Base-by-base conservation (phyloP, 1,140 invertebrate genomes). In the Apis laboriosa region DNA sequence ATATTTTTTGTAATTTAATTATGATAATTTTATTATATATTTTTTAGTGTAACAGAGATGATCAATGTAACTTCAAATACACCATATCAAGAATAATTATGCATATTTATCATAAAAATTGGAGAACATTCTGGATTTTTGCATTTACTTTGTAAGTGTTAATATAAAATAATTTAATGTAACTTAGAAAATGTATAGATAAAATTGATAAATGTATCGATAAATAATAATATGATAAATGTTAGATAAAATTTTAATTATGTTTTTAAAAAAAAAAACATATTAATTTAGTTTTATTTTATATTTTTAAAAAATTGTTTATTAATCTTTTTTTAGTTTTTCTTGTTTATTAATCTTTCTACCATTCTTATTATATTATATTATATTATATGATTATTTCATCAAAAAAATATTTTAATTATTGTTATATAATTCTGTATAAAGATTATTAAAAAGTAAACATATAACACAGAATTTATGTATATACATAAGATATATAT, bases 21-120 rank as follows among this genome's bases (percentile, higher is more conserved):
- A 11, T 85, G n/a, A 84, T 79, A 73, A 85, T 89, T 92, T 92
- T 91, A 0, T 75, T 66, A 24, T 77, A 49, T 83, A n/a, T 90
- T 88, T 96, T 95, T 82, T 95, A 97, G 97, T 91, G 97, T 96
- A 79, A 96, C 96, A 85, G 97, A 97, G 93, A 97, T 97, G 96
- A 97, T 97, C 84, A 97, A 97, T 92, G 97, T 97, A 21, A 97
- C 96, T 91, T 96, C 96, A 55, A 95, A 96, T 77, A 97, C 97
- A 53, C 95, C 96, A 21, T 97, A 97, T 91, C 94, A 95, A 74
- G 68, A 68, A 75, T 73, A 72, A 84, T 84, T 84, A 21, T 24
- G 71, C 72, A 68, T 49, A 76, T 3, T 56, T 34, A 4, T 63
- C 28, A 63, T 15, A 58, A 64, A 64, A n/a, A 43, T 76, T 63